Conservation (phyloP, 64 coral and sea anemone species). For the Anthopleura sola region DNA sequence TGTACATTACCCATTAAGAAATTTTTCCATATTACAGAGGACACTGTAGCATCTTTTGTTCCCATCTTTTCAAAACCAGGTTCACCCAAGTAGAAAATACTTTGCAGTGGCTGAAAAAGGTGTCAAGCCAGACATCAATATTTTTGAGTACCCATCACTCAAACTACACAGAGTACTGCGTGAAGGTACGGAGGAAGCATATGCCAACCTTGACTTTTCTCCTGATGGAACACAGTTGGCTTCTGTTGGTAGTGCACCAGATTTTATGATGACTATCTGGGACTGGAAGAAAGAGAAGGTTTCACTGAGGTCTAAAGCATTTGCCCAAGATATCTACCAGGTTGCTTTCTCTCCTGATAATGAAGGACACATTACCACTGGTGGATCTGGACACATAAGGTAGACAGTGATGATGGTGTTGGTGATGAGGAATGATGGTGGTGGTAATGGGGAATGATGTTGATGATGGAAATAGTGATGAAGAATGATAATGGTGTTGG, state of each 20-base stretch:
- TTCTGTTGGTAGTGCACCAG: slow-evolving; percentile 90
- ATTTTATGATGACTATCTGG: slow-evolving; percentile 98
- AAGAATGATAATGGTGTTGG: not conserved
- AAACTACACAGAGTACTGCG: slow-evolving; percentile 83
- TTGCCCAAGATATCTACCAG: slow-evolving; percentile 91
- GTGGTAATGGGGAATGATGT: no score
- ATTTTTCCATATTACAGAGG: no score
- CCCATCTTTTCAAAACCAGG: slow-evolving; percentile 28
- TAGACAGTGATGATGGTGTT: not conserved
- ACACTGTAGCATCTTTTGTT: no score
- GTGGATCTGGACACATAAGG: slow-evolving; percentile 97
- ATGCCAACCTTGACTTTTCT: slow-evolving; percentile 93
- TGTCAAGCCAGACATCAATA: slow-evolving; percentile 81
- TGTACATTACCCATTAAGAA: no score
- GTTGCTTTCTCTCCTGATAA: slow-evolving; percentile 97
- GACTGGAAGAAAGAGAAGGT: slow-evolving; percentile 97
- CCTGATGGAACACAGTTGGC: slow-evolving; percentile 86
- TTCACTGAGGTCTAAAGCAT: slow-evolving; percentile 85
- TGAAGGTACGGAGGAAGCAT: slow-evolving; percentile 92
- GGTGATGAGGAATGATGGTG: not conserved
- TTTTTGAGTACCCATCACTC: slow-evolving; percentile 94
- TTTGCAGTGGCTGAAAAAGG: slow-evolving; percentile 99
- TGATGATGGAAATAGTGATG: not conserved
- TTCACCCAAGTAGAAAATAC: slow-evolving; percentile 92
- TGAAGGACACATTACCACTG: slow-evolving; percentile 90